Base-by-base conservation (phyloP, 64 coral and sea anemone species). In the Anthopleura sola region DNA sequence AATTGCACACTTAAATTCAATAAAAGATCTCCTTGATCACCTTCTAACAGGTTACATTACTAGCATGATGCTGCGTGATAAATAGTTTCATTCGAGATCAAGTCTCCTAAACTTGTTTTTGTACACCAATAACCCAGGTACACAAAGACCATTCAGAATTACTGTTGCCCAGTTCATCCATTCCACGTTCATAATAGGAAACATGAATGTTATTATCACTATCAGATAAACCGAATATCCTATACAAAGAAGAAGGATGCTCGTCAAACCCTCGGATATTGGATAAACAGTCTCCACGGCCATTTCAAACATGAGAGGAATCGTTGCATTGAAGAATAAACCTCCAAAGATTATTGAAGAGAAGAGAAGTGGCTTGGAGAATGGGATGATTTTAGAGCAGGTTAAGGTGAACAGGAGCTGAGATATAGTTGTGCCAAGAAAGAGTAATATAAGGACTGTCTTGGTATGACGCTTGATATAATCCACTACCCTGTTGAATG, bases 111-210 rank as follows among this genome's bases (percentile, higher is more conserved):
- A 77, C 51, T 84, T 88, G n/a, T 87, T 83, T 78, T 86, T 55
- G 85, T 87, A 91, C 69, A 80, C 24, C 7, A 94, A 28, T 13
- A 95, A 68, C 37, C 86, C 81, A 24, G 90, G 82, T 62, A 85
- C 46, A 82, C 93, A 88, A 57, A 88, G 23, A 38, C 53, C 80
- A 24, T 82, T 75, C 39, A 37, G 55, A 29, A 32, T 66, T 1
- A 90, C 88, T 32, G 81, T 82, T 14, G 88, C 84, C 92, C 92
- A 94, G 71, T 94, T 94, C 88, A 94, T 94, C 85, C 89, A 91
- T 24, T 58, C n/a, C 0, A 49, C 69, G 53, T 91, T 26, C 14
- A 39, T 69, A 37, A 74, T 28, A 0, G 88, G 88, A 19, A 91
- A 28, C 81, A 95, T 91, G 38, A 90, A 91, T 17, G 86, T 75